Base-by-base conservation (phyloP, 1,140 invertebrate genomes). In the Dinothrombium tinctorium region DNA sequence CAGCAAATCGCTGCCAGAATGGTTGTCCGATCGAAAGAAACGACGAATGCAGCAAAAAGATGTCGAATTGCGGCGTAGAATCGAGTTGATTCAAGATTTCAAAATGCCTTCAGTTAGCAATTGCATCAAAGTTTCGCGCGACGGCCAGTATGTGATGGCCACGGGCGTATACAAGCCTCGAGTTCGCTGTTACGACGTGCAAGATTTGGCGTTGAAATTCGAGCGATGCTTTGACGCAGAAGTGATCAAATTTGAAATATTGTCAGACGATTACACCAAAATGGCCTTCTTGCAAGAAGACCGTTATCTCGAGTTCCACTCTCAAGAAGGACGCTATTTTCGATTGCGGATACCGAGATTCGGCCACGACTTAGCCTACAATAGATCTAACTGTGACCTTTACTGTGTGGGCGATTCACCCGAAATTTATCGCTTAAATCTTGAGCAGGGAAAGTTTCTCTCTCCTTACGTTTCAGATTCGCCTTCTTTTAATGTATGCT, bases 21-120 rank as follows among this genome's bases (percentile, higher is more conserved):
- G 89, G 89, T 62, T 96, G 37, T 73, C 81, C 12, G 87, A 92
- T 51, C 65, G 75, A 54, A 87, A 89, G 60, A 73, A 75, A 55
- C 65, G 83, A 50, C 69, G 69, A 11, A 59, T 94, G 45, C 64
- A 83, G 35, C 84, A 87, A 51, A 86, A 86, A 58, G 77, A 92
- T 74, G 71, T 79, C 36, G 69, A 42, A n/a, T 24, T 52, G 26
- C 67, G 82, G 46, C 69, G 74, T 49, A 63, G 83, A 53, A 92
- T 98, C 47, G 81, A 98, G 59, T 67, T 99, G 14, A 84, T 99
- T 51, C 92, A 99, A 62, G 92, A 98, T 56, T 98, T 98, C 69
- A 82, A 92, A 49, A 99, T 96, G 92, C 92, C 92, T 40, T 81
- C 71, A 44, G 65, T 96, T 2, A 90, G 83, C 53, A 78, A 72